Base-by-base conservation (phyloP, 2,113 vertebrate species). In the Colius striatus region DNA sequence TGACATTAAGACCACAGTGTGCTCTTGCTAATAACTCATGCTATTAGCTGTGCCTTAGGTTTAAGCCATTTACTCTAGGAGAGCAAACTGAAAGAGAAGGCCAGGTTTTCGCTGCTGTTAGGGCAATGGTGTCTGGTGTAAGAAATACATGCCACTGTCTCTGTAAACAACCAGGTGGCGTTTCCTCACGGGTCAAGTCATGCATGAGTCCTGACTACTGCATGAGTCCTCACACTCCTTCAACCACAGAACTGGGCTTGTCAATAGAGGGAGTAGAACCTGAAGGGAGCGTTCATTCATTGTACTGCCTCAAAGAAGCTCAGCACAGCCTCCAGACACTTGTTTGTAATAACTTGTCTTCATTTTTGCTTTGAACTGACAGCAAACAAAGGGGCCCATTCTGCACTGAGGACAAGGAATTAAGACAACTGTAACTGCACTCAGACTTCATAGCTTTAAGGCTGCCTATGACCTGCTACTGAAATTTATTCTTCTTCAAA, bases 351-450 rank as follows among this genome's bases (percentile, higher is more conserved):
- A 93, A 87, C 68, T 83, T 84, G 78, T 61, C 78, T 90, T 92
- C 63, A 43, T 60, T 84, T 90, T 84, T 76, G 62, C 78, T 93
- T 80, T 84, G 90, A 88, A 91, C 38, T 91, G 53, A 71, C 34
- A 34, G 73, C 53, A 84, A 92, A 92, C 41, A 74, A 92, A 89
- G 38, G 22, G 32, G 48, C 61, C 48, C 67, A 48, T 38, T 90
- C 67, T 72, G 55, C 36, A 50, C 41, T 16, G 17, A 94, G 38
- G 50, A 92, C n/a, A 68, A 92, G n/a, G 55, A 83, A 90, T 88
- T 85, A 92, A 87, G 38, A 70, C 70, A 89, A 84, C 50, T 77
- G 76, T 89, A 77, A 55, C 72, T 0, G 1, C 29, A 57, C 41
- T 95, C 80, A 80, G 50, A 92, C 76, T 88, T 90, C 79, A 65